Evolutionary conservation across 1,140 invertebrate species (phyloP).

Genomic region (Diorhabda elongata): DNA sequence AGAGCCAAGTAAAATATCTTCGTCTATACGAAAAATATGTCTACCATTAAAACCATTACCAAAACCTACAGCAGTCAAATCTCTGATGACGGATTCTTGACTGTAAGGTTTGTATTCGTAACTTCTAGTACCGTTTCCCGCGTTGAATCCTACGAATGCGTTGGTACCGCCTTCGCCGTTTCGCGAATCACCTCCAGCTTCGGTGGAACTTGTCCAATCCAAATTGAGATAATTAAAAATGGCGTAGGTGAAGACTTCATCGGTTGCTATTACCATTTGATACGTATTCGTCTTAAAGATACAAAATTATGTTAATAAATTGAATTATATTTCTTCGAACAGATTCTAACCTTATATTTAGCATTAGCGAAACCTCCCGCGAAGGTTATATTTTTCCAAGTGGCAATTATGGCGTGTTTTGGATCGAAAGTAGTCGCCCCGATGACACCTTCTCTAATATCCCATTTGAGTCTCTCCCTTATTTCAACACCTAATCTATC

Average conservation of each 20-base stretch:
- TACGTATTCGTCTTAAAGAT: conserved; percentile 84
- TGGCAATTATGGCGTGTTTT: conserved; percentile 86
- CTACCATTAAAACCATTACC: conserved; percentile 83
- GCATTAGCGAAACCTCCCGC: conserved; percentile 80
- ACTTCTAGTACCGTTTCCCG: conserved; percentile 86
- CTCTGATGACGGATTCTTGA: conserved; percentile 76
- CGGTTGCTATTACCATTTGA: conserved; percentile 87
- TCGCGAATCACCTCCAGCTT: conserved; percentile 83
- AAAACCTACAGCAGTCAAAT: conserved; percentile 77
- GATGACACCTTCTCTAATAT: conserved; percentile 85
- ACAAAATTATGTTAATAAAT: not conserved
- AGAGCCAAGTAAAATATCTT: conserved; percentile 86
- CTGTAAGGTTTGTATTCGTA: conserved; percentile 90
- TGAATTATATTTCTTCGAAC: not conserved
- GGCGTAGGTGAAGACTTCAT: conserved; percentile 89
- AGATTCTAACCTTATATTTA: conserved; percentile 61
- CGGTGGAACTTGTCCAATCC: conserved; percentile 86
- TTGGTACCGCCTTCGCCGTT: conserved; percentile 81
- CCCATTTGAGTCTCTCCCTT: conserved; percentile 80
- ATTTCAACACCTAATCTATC: conserved; percentile 84
- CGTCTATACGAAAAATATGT: conserved; percentile 92
- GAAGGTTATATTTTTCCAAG: conserved; percentile 95
- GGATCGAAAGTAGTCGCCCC: conserved; percentile 85
- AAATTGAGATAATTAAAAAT: conserved; percentile 92
- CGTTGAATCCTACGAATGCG: conserved; percentile 92